Evolutionary conservation across 2,797 vertebrate genomes (phyloP).

Genomic region (Thunnus albacares): DNA sequence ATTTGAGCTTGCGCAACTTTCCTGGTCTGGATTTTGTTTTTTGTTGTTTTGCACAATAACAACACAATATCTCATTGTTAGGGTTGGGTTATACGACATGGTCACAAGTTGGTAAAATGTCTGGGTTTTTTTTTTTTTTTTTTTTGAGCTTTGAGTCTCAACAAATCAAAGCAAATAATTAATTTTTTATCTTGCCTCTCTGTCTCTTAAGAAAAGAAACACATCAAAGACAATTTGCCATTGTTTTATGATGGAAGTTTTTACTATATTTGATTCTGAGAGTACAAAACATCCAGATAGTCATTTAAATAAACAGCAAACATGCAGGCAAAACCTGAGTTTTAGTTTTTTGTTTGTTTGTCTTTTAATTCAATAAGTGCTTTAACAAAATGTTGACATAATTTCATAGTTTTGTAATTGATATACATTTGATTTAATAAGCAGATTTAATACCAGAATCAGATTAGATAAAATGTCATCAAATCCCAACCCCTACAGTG

Average conservation of each 20-base stretch:
- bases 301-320: background rate
- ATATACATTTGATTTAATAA: background rate
- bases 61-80: slow-evolving; percentile 6
- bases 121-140: background rate
- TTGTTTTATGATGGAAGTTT: background rate
- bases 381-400: background rate
- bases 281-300: background rate
- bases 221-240: background rate
- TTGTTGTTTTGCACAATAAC: background rate
- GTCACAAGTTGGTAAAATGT: background rate
- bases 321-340: background rate
- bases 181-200: no score
- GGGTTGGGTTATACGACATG: background rate
- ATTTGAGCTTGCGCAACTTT: slow-evolving; percentile 23
- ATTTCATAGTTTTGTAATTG: background rate
- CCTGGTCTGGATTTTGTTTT: slow-evolving; percentile 3
- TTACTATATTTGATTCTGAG: background rate
- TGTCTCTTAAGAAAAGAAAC: no score
- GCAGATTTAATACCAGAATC: slow-evolving; percentile 6
- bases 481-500: background rate
- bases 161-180: no score
- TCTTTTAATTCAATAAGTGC: no score
- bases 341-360: background rate
- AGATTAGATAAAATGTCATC: background rate
- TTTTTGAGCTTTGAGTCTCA: background rate